Conservation (phyloP, 2,113 vertebrate species). For the Atrichornis clamosus region DNA sequence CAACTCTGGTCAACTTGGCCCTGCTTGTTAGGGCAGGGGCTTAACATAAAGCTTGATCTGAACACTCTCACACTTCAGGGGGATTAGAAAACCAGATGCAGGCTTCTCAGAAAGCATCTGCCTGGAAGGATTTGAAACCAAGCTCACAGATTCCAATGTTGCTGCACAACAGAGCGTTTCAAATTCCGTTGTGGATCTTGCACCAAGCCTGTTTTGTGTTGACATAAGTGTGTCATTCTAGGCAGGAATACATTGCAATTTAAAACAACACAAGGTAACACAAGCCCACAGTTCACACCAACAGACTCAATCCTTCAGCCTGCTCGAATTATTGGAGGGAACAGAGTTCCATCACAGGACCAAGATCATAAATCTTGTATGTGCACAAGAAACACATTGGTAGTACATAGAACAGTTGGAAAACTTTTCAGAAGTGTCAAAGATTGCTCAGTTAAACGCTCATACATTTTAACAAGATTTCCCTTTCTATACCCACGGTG, state of each 20-base stretch:
- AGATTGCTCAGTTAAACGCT: background rate
- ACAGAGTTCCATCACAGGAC: background rate
- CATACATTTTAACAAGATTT: background rate
- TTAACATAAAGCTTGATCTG: background rate
- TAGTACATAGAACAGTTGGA: background rate
- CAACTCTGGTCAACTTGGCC: background rate
- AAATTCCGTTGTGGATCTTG: background rate
- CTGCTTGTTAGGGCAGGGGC: background rate
- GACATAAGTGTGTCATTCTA: background rate
- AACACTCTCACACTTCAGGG: background rate
- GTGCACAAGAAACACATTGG: background rate
- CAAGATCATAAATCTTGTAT: background rate
- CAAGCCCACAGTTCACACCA: background rate
- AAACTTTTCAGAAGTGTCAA: background rate
- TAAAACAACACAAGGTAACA: background rate
- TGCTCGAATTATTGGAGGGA: background rate
- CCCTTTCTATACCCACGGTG: background rate
- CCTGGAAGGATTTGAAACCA: slow-evolving; percentile 3
- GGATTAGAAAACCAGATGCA: slow-evolving; percentile 41
- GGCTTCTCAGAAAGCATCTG: background rate
- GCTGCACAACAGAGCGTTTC: background rate
- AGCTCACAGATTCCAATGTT: background rate
- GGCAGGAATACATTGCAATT: background rate
- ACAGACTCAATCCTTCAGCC: background rate
- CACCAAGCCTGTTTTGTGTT: background rate